Evolutionary conservation across 2,113 vertebrate species (phyloP), one percentile per base, ranked within the genome.

Genomic region (Oophaga pumilio): DNA sequence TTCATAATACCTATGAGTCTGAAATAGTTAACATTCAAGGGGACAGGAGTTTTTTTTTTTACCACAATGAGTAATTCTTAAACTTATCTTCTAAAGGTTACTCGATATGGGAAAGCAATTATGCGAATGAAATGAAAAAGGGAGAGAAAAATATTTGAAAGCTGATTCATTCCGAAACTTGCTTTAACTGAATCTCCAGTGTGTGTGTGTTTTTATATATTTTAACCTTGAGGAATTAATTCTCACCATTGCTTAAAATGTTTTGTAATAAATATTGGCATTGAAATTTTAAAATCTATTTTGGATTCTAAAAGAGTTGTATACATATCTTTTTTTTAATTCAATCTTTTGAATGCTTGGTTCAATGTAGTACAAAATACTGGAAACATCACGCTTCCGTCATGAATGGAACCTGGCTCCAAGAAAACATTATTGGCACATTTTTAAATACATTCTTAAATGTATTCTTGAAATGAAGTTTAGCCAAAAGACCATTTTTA

Each of bases 61-160:
- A 83, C 60, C 81, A 68, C 60, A 8, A 64, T 84, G 81, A 88
- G 80, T 88, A 88, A 88, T 88, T 83, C 33, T 84, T 66, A 88
- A 88, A 88, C 87, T 84, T 88, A 83, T 88, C 81, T 84, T 76
- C 73, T 88, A 88, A 88, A 88, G 87, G 87, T 88, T 88, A 88
- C 87, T 84, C 26, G 53, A 76, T 84, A 88, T 74, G 73, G 79
- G 82, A 88, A 88, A 84, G 87, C 87, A 88, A 88, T 88, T 88
- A 88, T 84, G 87, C 73, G 71, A 88, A 88, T 84, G 80, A 88
- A 76, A 88, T 82, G 79, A 88, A 83, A 87, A 82, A 83, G 43
- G 76, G 33, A 76, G 59, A 76, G 33, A 76, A 82, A 87, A 87
- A 87, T 82, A 71, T 82, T 83, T 87, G 66, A 82, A 84, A 77